These are phyloP conservation scores for Ennomos fuscantarius DNA, from an alignment of 2,888 invertebrate species.

Conservation along the genomic window DNA sequence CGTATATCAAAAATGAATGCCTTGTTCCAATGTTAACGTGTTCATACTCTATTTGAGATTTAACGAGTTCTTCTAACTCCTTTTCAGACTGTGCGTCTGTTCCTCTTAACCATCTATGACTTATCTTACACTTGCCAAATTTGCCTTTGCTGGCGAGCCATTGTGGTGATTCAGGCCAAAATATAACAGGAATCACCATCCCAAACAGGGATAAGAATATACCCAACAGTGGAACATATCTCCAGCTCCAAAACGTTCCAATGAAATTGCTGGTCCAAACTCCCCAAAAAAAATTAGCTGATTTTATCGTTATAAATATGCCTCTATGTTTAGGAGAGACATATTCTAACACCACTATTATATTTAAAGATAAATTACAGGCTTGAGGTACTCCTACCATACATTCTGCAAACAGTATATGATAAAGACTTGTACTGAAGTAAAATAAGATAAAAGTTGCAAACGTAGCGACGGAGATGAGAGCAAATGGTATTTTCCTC, in stretches of 20 bases:
- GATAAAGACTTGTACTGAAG: conserved; percentile 39
- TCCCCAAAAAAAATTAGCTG: conserved; percentile 47
- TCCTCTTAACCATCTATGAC: conserved; percentile 55
- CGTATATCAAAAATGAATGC: too few relatives aligned
- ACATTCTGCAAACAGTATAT: conserved; percentile 43
- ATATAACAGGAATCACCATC: conserved; percentile 28
- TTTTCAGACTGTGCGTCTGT: conserved; percentile 45
- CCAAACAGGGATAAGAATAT: conserved; percentile 35
- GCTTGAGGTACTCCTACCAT: conserved; percentile 47
- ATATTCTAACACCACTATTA: conserved; percentile 49
- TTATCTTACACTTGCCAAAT: conserved; percentile 48
- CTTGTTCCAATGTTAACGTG: too few relatives aligned
- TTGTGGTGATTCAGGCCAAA: conserved; percentile 54
- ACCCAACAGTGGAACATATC: conserved; percentile 40
- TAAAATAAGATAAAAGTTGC: conserved; percentile 40
- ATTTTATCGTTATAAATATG: conserved; percentile 48
- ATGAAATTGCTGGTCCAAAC: conserved; percentile 49
- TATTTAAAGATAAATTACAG: conserved; percentile 34
- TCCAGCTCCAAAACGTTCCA: conserved; percentile 52
- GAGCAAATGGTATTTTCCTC: conserved; percentile 40
- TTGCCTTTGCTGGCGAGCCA: conserved; percentile 57
- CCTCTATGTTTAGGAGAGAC: conserved; percentile 50
- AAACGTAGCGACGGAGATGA: conserved; percentile 35
- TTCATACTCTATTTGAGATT: conserved; percentile 38
- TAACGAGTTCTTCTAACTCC: conserved; percentile 49